Percentiles rank a stretch among this genome's conserved stretches.
Conservation (phyloP, 2,888 invertebrate species). For the Tanytarsus gracilentus region DNA sequence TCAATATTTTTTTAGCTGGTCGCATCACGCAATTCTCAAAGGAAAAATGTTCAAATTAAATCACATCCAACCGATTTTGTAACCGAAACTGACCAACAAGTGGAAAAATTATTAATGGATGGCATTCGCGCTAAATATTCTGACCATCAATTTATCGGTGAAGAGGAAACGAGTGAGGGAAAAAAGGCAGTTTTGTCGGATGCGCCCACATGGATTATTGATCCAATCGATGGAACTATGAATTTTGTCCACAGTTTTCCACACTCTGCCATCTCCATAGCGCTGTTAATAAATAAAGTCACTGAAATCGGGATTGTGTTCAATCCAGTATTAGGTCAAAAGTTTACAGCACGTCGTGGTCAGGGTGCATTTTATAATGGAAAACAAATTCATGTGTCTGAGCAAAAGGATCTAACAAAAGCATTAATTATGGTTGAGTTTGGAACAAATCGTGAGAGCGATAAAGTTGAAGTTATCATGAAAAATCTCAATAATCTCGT, state of each 20-base stretch:
- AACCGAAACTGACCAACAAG: slow-evolving; percentile 88
- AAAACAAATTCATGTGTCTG: slow-evolving; percentile 61
- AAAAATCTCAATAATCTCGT: slow-evolving; percentile 59
- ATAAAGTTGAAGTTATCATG: slow-evolving; percentile 55
- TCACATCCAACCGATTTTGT: slow-evolving; percentile 85
- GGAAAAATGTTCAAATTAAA: slow-evolving; percentile 62
- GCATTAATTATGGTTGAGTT: slow-evolving; percentile 68
- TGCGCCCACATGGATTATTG: slow-evolving; percentile 94
- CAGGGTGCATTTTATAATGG: slow-evolving; percentile 86
- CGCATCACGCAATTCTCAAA: slow-evolving; percentile 48
- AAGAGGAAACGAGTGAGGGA: slow-evolving; percentile 65
- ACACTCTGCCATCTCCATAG: slow-evolving; percentile 83
- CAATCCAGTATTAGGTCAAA: slow-evolving; percentile 78
- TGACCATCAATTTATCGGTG: slow-evolving; percentile 84
- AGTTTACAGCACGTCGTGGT: slow-evolving; percentile 78
- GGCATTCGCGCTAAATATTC: slow-evolving; percentile 63
- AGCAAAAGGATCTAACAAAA: slow-evolving; percentile 54
- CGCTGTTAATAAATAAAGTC: slow-evolving; percentile 61
- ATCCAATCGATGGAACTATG: slow-evolving; percentile 97
- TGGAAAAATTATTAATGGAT: slow-evolving; percentile 75
- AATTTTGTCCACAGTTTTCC: slow-evolving; percentile 95
- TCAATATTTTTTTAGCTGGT: slow-evolving; percentile 47
- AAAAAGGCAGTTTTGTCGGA: slow-evolving; percentile 66
- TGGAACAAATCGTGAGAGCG: slow-evolving; percentile 66
- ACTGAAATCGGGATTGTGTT: slow-evolving; percentile 78